A percentile compares a stretch with the other conserved stretches of the same genome.
Evolutionary conservation across 2,113 vertebrate genomes (phyloP).

Genomic region (Reinhardtius hippoglossoides): DNA sequence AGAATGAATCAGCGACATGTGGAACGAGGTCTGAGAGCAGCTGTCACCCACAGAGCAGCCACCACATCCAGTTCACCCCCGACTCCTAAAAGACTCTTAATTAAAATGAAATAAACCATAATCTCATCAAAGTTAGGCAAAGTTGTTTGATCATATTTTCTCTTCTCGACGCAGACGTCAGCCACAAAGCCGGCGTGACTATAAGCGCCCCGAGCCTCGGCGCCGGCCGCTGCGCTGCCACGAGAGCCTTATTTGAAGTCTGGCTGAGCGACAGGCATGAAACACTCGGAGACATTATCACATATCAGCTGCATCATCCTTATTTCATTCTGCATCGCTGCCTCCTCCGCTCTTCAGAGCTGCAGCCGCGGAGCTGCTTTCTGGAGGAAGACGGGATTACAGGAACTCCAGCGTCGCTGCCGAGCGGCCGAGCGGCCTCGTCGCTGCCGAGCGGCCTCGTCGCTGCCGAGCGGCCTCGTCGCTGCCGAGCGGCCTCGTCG

Average conservation of each 20-base stretch:
- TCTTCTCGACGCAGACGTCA: background rate
- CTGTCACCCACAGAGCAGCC: constrained; percentile 1
- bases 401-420: too few species aligned
- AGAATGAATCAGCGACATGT: background rate
- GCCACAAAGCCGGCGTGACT: constrained; percentile 55
- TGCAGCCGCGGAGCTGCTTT: too few species aligned
- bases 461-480: too few species aligned
- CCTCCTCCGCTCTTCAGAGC: too few species aligned
- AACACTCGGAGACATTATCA: constrained; percentile 43
- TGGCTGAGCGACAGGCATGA: constrained; percentile 32
- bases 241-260: background rate
- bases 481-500: too few species aligned
- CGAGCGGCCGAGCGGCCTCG: too few species aligned
- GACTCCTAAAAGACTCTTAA: constrained; percentile 41
- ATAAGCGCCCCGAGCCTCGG: constrained; percentile 13
- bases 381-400: too few species aligned
- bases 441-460: too few species aligned
- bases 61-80: background rate
- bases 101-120: constrained; percentile 61
- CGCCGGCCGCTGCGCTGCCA: background rate
- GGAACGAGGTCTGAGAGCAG: background rate
- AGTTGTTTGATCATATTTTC: constrained; percentile 58
- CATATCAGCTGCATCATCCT: constrained; percentile 25
- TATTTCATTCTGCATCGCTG: background rate
- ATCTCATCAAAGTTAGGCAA: constrained; percentile 65